A percentile compares a stretch with the other conserved stretches of the same genome.
Conservation (phyloP, 2,113 vertebrate genomes). For the Crypturellus undulatus region DNA sequence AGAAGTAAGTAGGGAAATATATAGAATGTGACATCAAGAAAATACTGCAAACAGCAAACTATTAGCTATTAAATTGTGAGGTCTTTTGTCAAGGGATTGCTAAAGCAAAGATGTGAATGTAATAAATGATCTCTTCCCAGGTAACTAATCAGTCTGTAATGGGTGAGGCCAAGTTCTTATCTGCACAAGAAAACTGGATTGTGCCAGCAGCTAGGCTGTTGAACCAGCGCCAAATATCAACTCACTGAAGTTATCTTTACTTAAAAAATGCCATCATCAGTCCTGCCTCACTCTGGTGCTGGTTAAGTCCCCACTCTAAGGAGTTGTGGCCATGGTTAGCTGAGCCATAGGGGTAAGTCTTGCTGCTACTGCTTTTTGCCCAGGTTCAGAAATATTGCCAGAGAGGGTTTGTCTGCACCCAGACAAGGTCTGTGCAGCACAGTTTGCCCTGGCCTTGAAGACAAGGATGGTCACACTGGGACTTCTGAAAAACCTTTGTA, state of each 20-base stretch:
- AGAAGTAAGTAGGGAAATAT: background rate
- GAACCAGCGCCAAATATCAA: conserved; percentile 26
- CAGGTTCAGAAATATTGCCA: background rate
- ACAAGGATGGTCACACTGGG: background rate
- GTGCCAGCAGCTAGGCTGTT: conserved; percentile 54
- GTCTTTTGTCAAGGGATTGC: conserved; percentile 9
- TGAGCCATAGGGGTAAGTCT: background rate
- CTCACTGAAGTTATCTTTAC: background rate
- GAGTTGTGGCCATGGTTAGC: background rate
- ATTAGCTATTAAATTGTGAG: background rate
- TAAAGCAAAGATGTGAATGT: conserved; percentile 54
- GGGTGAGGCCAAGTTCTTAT: conserved; percentile 59
- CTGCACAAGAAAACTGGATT: conserved; percentile 29
- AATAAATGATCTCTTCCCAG: conserved; percentile 64
- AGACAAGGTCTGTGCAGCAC: accelerated
- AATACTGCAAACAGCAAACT: background rate
- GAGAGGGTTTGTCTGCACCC: background rate
- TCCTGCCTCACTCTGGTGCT: background rate
- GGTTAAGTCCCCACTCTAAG: background rate
- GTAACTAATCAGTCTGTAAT: conserved; percentile 44
- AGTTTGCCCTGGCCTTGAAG: background rate
- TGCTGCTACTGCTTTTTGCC: background rate
- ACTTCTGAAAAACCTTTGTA: background rate
- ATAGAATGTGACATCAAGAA: background rate
- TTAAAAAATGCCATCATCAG: background rate